Conservation (phyloP, 2,797 vertebrate genomes). For the Vespertilio murinus region DNA sequence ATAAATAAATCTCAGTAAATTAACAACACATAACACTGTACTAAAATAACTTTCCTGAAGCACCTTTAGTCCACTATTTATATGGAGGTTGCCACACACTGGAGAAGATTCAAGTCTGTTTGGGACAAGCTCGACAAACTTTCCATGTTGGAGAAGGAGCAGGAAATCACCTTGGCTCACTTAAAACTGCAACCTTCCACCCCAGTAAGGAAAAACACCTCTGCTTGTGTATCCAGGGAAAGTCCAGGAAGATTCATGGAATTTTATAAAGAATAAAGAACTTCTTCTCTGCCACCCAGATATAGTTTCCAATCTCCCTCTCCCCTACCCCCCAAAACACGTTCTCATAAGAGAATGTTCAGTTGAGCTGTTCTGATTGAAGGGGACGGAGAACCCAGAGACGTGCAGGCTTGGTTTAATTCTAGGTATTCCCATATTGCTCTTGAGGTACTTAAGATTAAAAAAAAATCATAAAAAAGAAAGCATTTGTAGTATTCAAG, state of each 20-base stretch:
- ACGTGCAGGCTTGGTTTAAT: neutral
- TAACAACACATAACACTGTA: conserved; percentile 63
- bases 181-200: neutral
- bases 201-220: neutral
- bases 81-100: conserved; percentile 51
- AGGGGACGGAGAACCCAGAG: neutral
- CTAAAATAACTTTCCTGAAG: conserved; percentile 69
- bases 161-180: neutral
- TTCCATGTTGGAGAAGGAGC: neutral
- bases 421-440: neutral
- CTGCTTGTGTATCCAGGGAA: neutral
- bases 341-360: neutral
- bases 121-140: conserved; percentile 50
- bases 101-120: conserved; percentile 75
- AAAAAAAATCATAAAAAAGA: neutral
- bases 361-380: neutral
- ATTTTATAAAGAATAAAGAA: neutral
- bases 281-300: neutral
- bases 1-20: conserved; percentile 37
- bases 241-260: neutral
- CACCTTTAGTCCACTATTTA: conserved; percentile 58
- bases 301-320: neutral
- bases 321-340: rapidly evolving
- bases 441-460: neutral
- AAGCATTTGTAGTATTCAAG: neutral